These are phyloP conservation scores for Pyrocoelia pectoralis DNA, from an alignment of 2,888 invertebrate species.

Conservation along the genomic window DNA sequence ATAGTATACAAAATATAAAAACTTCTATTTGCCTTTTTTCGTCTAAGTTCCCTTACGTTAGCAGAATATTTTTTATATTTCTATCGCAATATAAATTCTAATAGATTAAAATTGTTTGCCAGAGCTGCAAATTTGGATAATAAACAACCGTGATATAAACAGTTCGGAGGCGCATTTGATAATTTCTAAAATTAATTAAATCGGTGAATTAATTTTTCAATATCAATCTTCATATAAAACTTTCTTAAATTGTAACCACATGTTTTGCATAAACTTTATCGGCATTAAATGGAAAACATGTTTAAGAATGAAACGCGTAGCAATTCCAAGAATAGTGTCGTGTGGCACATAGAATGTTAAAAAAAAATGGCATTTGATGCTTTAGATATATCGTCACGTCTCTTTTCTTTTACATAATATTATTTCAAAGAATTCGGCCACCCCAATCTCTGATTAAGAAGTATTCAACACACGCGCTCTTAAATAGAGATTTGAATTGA, in stretches of 20 bases:
- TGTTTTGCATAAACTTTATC: conserved; percentile 1
- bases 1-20: too few relatives aligned
- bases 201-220: too few relatives aligned
- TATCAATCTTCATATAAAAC: too few relatives aligned
- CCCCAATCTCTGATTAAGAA: conserved; percentile 43
- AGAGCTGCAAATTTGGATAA: too few relatives aligned
- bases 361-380: not conserved
- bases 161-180: too few relatives aligned
- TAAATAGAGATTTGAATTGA: conserved; percentile 39
- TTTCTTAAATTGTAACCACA: not conserved
- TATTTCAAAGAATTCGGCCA: conserved; percentile 39
- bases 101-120: too few relatives aligned
- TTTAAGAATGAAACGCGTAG: conserved; percentile 6
- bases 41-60: too few relatives aligned
- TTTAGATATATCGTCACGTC: conserved; percentile 13
- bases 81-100: too few relatives aligned
- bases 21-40: too few relatives aligned
- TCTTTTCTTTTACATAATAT: conserved; percentile 25
- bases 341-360: conserved; percentile 4
- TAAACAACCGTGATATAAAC: too few relatives aligned
- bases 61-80: too few relatives aligned
- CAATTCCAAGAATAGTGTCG: conserved; percentile 12
- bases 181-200: too few relatives aligned
- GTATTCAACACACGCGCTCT: conserved; percentile 41
- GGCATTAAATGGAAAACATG: conserved; percentile 3